Percentiles rank a stretch among this genome's conserved stretches.
phyloP scores from a whole-genome alignment of 2,797 vertebrate genomes.

The Microcaecilia unicolor region DNA sequence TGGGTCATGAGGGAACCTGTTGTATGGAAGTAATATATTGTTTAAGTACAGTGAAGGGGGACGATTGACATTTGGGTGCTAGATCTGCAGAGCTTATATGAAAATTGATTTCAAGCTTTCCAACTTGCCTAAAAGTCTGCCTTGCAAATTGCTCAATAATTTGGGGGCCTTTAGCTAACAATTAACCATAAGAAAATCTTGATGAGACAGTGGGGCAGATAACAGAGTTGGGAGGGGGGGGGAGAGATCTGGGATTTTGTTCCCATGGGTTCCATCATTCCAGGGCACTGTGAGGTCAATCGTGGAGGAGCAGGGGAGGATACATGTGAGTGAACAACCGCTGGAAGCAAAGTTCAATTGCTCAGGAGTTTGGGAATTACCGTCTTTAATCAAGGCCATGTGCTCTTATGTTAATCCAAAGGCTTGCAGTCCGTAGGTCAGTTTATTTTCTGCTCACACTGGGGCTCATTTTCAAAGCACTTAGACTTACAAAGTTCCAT shows the following conservation, averaged over 20 bases:
- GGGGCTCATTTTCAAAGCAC: no score
- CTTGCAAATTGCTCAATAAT: background rate
- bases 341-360: no score
- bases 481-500: no score
- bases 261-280: background rate
- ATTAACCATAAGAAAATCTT: background rate
- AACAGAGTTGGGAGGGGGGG: background rate
- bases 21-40: no score
- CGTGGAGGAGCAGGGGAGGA: accelerated
- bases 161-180: slow-evolving; percentile 6
- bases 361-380: background rate
- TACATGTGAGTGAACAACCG: no score
- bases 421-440: no score
- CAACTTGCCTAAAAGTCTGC: background rate
- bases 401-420: slow-evolving; percentile 23
- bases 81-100: no score
- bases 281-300: background rate
- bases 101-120: background rate
- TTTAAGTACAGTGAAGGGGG: no score
- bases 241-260: no score
- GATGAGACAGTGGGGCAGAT: background rate
- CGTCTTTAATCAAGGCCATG: slow-evolving; percentile 6
- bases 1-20: no score
- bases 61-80: no score
- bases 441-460: no score